Evolutionary conservation across 1,140 invertebrate genomes (phyloP), one percentile per base, ranked within the genome.

Genomic region (Drosophila orosa): DNA sequence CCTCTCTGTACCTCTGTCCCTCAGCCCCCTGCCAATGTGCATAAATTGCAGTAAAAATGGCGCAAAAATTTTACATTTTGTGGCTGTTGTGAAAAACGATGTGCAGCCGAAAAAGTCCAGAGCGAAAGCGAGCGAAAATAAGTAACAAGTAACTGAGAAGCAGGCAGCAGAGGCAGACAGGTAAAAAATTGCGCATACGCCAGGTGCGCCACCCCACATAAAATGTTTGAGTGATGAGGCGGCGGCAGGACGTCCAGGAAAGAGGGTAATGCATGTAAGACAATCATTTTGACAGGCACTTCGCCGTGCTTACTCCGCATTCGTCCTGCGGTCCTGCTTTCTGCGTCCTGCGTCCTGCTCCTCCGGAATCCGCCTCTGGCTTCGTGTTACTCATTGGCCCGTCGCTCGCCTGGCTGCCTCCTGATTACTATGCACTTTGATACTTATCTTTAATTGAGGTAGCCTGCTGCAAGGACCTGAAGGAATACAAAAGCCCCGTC

Each of bases 371-470:
- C 35, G 40, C 42, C 68, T 19, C 24, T 29, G 29, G 44, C 45
- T 58, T 35, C 40, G 50, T 44, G 63, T 74, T 78, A 56, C 76
- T 77, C 81, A 84, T 84, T 84, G 80, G 69, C 62, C 80, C 61
- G 75, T 81, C 81, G 75, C 61, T 86, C 71, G 84, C 69, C 66
- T 89, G 84, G 72, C 72, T 89, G 83, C 72, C 67, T 89, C 78
- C 81, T 87, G 83, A 89, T 87, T 87, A 87, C 86, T 89, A 87
- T 87, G 83, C 83, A 87, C 83, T 87, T 89, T 87, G 84, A 87
- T 87, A 87, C 83, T 87, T 89, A 87, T 87, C 83, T 87, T 87
- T 87, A 87, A 87, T 87, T 87, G 83, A 83, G 84, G 83, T 74
- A 87, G 68, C 79, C 73, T 79, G 87, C 83, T 82, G 59, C 60